Conservation (phyloP, 2,888 invertebrate genomes). For the Heliothis peltigera region DNA sequence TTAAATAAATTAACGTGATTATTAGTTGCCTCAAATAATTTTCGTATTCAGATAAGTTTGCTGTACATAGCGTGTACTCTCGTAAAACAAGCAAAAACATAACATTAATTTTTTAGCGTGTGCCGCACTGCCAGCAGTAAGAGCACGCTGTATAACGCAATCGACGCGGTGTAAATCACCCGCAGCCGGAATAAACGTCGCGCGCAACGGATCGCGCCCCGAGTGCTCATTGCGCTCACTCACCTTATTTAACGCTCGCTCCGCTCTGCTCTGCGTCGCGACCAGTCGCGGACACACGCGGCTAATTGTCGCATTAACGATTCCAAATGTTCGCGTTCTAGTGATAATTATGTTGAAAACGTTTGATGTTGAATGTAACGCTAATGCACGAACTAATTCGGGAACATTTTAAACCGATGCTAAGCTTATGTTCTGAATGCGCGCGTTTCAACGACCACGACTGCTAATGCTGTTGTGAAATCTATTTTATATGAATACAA, state of each 20-base stretch:
- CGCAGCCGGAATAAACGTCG: constrained; percentile 55
- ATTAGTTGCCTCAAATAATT: constrained; percentile 1
- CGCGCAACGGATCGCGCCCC: constrained; percentile 46
- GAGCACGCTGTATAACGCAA: constrained; percentile 37
- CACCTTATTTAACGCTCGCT: constrained; percentile 35
- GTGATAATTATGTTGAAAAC: constrained; percentile 49
- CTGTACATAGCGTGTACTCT: constrained; percentile 2
- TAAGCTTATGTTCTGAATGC: constrained; percentile 19
- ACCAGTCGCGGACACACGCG: constrained; percentile 34
- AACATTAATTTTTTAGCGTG: constrained; percentile 24
- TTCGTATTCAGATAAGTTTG: neutral
- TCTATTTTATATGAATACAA: neutral
- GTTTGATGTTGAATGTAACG: constrained; percentile 47
- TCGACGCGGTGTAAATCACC: constrained; percentile 46
- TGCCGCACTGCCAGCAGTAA: constrained; percentile 7
- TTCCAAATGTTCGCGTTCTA: constrained; percentile 44
- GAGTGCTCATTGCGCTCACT: constrained; percentile 14
- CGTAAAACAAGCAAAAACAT: constrained; percentile 27
- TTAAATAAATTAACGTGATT: neutral
- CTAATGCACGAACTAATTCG: constrained; percentile 40
- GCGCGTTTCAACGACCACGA: constrained; percentile 1
- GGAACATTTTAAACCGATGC: constrained; percentile 28
- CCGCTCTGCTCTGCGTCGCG: neutral
- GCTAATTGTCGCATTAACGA: constrained; percentile 51
- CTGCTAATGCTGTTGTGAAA: neutral